Evolutionary conservation across 2,113 vertebrate species (phyloP), one percentile per base, ranked within the genome.

Genomic region (Carassius carassius): DNA sequence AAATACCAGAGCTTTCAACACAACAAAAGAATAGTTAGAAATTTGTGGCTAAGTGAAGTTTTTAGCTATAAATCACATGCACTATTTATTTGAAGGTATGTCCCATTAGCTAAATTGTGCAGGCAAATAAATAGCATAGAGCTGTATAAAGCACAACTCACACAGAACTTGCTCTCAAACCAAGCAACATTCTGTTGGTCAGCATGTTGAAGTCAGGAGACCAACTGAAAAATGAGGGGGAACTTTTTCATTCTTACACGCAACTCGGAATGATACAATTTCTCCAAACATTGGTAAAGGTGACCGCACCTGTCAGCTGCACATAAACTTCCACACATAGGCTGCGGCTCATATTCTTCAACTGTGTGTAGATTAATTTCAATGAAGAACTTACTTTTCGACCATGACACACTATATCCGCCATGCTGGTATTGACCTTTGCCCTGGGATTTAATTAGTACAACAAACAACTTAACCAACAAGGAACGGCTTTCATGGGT

Each of bases 1-100:
- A 81, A 69, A 69, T 81, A 54, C 41, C 79, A 54, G 41, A 21
- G 78, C 62, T 54, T 54, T 65, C 79, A 69, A 65, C 35, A 4
- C 35, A 29, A 16, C 56, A 80, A 73, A 51, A 75, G 14, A 75
- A 11, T 44, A 25, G 6, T 29, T 51, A 17, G 23, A 16, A 23
- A 6, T 75, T 44, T 44, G 19, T 19, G 65, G 23, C 9, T 12
- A n/a, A n/a, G 69, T 72, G 35, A 41, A n/a, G 67, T 35, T 35
- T 72, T 60, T 44, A 19, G 37, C 19, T 13, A 72, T 72, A 72
- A 72, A 72, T 72, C 69, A 35, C 58, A 58, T 35, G 10, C 25
- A 21, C 35, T 1, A 1, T n/a, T 35, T 78, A 47, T 14, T 58
- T 78, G 19, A 37, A 54, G 4, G 51, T 54, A 19, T 0, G 51